Evolutionary conservation across 2,797 vertebrate genomes (phyloP), one percentile per base, ranked within the genome.

Genomic region (Lindbergichthys nudifrons): DNA sequence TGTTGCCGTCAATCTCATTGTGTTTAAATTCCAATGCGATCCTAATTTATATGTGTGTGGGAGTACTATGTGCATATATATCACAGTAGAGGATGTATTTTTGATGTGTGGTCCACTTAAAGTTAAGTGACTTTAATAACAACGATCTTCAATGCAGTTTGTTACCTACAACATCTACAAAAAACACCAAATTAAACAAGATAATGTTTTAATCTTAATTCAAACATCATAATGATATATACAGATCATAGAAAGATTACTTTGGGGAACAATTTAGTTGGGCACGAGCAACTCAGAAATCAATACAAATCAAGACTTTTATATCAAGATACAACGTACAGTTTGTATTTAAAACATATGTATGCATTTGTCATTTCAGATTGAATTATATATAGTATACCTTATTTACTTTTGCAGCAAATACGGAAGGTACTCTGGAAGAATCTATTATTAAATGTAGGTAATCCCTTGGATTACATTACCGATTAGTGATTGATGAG

Each of bases 401-500:
- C 0, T 36, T 14, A 15, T 58, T 65, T 75, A 61, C 45, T 73
- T 69, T 53, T 39, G 57, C 16, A 58, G 26, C 39, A 76, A 61
- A 70, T 45, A 50, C 2, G 1, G 21, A 62, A 77, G 69, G 21
- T 61, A 78, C 70, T 73, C 47, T 79, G 41, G 42, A 71, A 61
- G 62, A 73, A 67, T 87, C 19, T 77, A 23, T 81, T 73, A 72
- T 46, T 64, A 39, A 75, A 43, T 72, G 66, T 81, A 73, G 73
- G 73, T 72, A 84, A 85, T 65, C 80, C 80, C 67, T 68, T 57
- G 66, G 84, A 70, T 88, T 80, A 70, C n/a, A 70, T 84, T 87
- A 77, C 81, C 11, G 16, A 79, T 84, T 87, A 87, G 78, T 36
- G 32, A 86, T 86, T 84, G 70, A 89, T 77, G 82, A 84, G 80